A percentile compares a stretch with the other conserved stretches of the same genome.
phyloP scores from a whole-genome alignment of 2,113 vertebrate genomes.

The Danio rerio region GRCz12tu NC_133188.1:25674501-25675000 shows the following conservation, averaged over 20 bases:
- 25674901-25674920: not conserved
- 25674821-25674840: not conserved
- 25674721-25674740: not conserved
- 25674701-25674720: not conserved
- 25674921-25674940: not conserved
- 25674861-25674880: not conserved
- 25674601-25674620: no score
- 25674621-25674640: no score
- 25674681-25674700: not conserved
- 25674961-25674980: not conserved
- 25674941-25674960: not conserved
- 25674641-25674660: no score
- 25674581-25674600: no score
- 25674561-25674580: no score
- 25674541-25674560: no score
- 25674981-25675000: not conserved
- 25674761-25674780: not conserved
- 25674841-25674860: not conserved
- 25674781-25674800: conserved; percentile 2
- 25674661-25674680: not conserved
- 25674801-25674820: not conserved
- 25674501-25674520: no score
- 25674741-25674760: not conserved
- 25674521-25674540: no score
- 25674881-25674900: not conserved